phyloP scores from a whole-genome alignment of 1,140 invertebrate genomes.

The Ganaspis sp. region DNA sequence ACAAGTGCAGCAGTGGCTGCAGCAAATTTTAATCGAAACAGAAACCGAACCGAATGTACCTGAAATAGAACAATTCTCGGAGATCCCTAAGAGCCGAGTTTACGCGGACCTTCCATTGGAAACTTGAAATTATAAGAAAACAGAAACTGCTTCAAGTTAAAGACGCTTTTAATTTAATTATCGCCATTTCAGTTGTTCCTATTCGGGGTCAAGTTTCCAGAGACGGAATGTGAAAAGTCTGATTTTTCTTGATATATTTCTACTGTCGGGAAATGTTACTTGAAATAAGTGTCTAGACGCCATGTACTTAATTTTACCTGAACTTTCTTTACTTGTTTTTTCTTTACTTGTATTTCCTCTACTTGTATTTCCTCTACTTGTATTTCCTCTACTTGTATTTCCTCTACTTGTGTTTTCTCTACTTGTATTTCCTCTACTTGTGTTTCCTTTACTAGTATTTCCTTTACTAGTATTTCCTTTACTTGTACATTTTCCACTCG shows the following conservation, averaged over 20 bases:
- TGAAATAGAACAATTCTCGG: constrained; percentile 73
- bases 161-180: constrained; percentile 25
- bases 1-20: constrained; percentile 78
- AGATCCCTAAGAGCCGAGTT: constrained; percentile 74
- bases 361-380: no score
- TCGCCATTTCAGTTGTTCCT: constrained; percentile 43
- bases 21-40: constrained; percentile 77
- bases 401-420: no score
- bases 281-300: constrained; percentile 41
- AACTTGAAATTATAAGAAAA: constrained; percentile 74
- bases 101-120: constrained; percentile 77
- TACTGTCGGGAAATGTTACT: constrained; percentile 34
- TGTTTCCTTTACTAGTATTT: no score
- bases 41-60: constrained; percentile 77
- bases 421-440: no score
- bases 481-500: constrained; percentile 45
- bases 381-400: no score
- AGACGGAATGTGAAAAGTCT: constrained; percentile 65
- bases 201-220: constrained; percentile 60
- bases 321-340: constrained; percentile 45
- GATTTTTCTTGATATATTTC: constrained; percentile 55
- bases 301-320: constrained; percentile 48
- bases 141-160: constrained; percentile 28
- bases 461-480: no score
- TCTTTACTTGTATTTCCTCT: no score